Conservation (phyloP, 1,140 invertebrate genomes). For the Melitaea cinxia region DNA sequence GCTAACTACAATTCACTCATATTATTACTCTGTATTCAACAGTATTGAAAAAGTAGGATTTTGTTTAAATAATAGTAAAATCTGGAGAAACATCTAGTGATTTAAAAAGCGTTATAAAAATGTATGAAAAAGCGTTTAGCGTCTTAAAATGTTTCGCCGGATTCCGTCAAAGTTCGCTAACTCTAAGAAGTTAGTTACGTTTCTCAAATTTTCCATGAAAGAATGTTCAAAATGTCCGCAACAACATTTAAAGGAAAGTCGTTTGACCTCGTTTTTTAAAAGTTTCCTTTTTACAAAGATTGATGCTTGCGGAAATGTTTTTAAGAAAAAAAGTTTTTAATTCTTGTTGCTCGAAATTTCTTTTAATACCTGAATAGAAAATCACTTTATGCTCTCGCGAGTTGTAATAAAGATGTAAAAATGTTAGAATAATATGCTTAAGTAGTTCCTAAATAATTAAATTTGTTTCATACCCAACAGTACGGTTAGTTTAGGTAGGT, state of each 20-base stretch:
- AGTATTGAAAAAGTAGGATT: too few relatives aligned
- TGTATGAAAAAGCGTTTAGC: not conserved
- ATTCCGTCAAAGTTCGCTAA: constrained; percentile 6
- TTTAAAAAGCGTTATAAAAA: not conserved
- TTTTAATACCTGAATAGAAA: not conserved
- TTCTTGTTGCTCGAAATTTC: constrained; percentile 14
- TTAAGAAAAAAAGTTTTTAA: constrained; percentile 47
- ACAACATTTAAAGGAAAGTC: constrained; percentile 64
- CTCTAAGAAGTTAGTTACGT: constrained; percentile 36
- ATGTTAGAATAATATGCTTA: too few relatives aligned
- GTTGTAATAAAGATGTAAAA: too few relatives aligned
- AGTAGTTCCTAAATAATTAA: too few relatives aligned
- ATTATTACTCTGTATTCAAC: too few relatives aligned
- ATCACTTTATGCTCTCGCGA: not conserved
- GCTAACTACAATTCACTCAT: too few relatives aligned
- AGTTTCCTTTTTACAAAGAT: constrained; percentile 66
- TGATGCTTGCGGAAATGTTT: constrained; percentile 63
- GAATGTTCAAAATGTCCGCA: constrained; percentile 63
- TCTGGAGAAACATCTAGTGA: too few relatives aligned
- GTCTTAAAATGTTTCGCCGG: not conserved
- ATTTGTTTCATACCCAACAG: too few relatives aligned
- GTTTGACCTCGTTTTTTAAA: constrained; percentile 68
- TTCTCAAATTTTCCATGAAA: constrained; percentile 48
- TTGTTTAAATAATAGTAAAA: not conserved
- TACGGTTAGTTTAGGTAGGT: too few relatives aligned